Conservation (phyloP, 2,113 vertebrate species). For the Muntiacus muntjak region DNA sequence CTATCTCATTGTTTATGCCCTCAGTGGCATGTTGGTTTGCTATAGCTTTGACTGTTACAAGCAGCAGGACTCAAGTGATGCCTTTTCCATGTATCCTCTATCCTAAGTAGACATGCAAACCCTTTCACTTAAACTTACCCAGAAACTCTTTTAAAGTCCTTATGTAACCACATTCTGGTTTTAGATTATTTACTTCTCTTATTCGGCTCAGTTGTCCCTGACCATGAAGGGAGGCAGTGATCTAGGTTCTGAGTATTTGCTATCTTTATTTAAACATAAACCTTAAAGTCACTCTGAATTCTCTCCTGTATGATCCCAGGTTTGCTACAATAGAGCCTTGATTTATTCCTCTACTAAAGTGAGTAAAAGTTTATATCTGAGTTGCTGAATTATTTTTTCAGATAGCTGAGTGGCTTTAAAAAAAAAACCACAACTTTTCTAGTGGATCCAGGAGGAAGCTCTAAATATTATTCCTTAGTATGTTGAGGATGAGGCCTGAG, state of each 20-base stretch:
- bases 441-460: background rate
- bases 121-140: background rate
- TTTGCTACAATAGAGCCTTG: background rate
- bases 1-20: background rate
- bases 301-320: background rate
- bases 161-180: background rate
- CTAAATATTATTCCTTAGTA: background rate
- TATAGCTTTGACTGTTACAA: background rate
- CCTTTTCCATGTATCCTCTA: background rate
- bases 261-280: background rate
- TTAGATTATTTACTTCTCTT: background rate
- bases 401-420: background rate
- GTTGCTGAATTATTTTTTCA: background rate
- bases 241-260: background rate
- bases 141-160: background rate
- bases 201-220: background rate
- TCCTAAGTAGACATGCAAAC: background rate
- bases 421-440: background rate
- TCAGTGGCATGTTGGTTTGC: background rate
- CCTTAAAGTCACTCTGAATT: background rate
- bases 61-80: background rate
- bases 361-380: background rate
- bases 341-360: background rate
- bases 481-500: background rate
- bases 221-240: background rate